Evolutionary conservation across 2,113 vertebrate species (phyloP), one percentile per base, ranked within the genome.

Genomic region (Archilochus colubris): DNA sequence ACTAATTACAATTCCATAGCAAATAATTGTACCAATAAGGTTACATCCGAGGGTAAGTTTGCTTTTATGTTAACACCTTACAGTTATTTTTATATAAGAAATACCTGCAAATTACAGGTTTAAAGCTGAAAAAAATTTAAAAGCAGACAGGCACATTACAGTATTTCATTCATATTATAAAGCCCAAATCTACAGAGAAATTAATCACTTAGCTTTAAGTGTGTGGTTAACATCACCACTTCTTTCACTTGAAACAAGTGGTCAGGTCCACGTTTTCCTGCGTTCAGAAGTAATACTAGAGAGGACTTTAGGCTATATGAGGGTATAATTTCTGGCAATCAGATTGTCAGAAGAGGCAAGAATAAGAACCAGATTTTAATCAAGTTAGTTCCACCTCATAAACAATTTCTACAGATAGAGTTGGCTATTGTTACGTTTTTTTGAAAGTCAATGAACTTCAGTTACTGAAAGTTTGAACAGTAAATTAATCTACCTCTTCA

Each of bases 181-280:
- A 58, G 2, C 25, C 25, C 25, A 74, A 66, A 74, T 67, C 63
- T 85, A 68, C 38, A 55, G 61, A 95, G 46, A 85, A 88, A 73
- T 92, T 69, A 89, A 73, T 93, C 63, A 44, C 50, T 62, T 75
- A 85, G 36, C 62, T 70, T 92, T 87, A 94, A 89, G 17, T 72
- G 53, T 30, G 31, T 82, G 14, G 55, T 89, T 80, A 77, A 82
- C 46, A 43, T 31, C 19, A 63, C 28, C 15, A 43, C 73, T 85
- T 91, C 69, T 54, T 82, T 91, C n/a, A 58, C 28, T 68, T 73
- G 36, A 70, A 77, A 59, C 33, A 43, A 89, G 46, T 48, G 57
- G n/a, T 66, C 59, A 64, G 40, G 46, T 24, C 55, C 9, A 4
- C 5, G 18, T 78, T 84, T 75, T 89, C 38, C 66, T 66, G 46